Evolutionary conservation across 2,888 invertebrate genomes (phyloP), one percentile per base, ranked within the genome.

Genomic region (Thyatira batis): DNA sequence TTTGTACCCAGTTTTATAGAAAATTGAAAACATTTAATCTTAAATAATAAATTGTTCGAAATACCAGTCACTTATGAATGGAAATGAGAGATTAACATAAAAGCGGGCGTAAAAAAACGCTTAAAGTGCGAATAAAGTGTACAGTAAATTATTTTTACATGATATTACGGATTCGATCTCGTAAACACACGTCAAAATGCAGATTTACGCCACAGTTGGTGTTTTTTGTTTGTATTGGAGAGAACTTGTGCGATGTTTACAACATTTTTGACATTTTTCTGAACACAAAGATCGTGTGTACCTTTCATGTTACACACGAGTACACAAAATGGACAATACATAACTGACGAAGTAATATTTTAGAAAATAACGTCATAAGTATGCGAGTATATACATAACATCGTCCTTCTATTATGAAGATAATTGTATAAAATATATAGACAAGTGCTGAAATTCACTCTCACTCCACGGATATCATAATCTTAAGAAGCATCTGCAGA

Each of bases 241-340:
- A n/a, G n/a, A 6, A 13, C 44, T 25, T 10, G 28, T 28, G 17
- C 20, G 1, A 1, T 78, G 73, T 77, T 76, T 73, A 67, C 68
- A 39, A 60, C 63, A 71, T 73, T 59, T 65, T 66, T 58, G 49
- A 53, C 67, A 75, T 71, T 70, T 70, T 68, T 71, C 65, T 52
- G 46, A 53, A 55, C 58, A 61, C 55, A 50, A 60, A 65, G 63
- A 65, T 60, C 39, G 54, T 61, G 58, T 60, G 60, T 50, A 21
- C 48, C n/a, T 23, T 20, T 49, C 48, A 5, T 48, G 8, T 27
- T 17, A 48, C 48, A n/a, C 10, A 45, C 20, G 25, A 28, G 13
- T 25, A 25, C 13, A 17, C 21, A 33, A 39, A 33, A 33, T 3
- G 13, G 11, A 39, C 39, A n/a, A n/a, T n/a, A n/a, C n/a, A n/a